phyloP scores from a whole-genome alignment of 2,113 vertebrate species.

The Gnathochromis pfefferi region DNA sequence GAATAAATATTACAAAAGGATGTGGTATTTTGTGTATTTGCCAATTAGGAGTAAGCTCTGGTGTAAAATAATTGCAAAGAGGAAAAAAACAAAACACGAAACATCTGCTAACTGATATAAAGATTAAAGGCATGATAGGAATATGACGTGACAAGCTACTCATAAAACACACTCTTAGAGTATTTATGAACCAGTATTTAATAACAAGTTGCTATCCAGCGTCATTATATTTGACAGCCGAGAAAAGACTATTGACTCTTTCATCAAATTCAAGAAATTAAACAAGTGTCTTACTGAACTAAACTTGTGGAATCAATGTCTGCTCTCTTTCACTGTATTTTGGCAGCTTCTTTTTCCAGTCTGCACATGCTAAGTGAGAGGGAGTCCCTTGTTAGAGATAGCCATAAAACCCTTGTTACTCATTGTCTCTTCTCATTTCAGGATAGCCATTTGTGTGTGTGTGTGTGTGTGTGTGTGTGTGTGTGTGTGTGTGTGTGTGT shows the following conservation, averaged over 20 bases:
- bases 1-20: neutral
- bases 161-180: neutral
- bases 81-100: neutral
- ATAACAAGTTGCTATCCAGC: neutral
- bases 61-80: neutral
- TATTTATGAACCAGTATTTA: neutral
- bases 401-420: neutral
- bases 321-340: neutral
- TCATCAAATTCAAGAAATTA: neutral
- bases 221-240: neutral
- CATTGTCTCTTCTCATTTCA: neutral
- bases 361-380: constrained; percentile 18
- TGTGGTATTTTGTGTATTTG: neutral
- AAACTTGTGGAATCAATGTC: neutral
- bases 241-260: neutral
- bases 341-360: constrained; percentile 17
- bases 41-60: neutral
- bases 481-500: neutral
- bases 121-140: neutral
- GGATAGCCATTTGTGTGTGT: neutral
- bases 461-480: neutral
- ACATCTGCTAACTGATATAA: neutral
- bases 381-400: constrained; percentile 35
- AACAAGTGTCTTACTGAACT: neutral
- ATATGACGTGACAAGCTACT: neutral